phyloP scores from a whole-genome alignment of 1,140 invertebrate genomes.

The Agrilus planipennis region DNA sequence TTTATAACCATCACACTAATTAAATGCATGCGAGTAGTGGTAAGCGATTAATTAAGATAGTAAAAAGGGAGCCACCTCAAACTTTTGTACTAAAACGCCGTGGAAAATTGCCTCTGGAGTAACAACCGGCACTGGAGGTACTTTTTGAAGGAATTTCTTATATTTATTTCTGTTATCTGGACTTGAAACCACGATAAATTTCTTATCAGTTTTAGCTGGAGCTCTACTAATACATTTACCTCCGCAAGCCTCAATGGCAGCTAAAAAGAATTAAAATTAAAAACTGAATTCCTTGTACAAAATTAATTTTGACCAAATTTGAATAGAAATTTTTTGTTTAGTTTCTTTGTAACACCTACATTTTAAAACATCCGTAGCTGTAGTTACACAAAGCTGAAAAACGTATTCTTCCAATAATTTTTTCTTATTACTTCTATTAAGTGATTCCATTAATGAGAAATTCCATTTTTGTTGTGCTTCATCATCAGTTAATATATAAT shows the following conservation, averaged over 20 bases:
- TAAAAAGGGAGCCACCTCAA: no score
- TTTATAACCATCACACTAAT: no score
- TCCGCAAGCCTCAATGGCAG: slow-evolving; percentile 26
- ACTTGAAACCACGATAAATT: slow-evolving; percentile 22
- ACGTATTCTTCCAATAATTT: slow-evolving; percentile 24
- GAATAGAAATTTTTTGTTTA: slow-evolving; percentile 2
- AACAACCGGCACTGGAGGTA: slow-evolving; percentile 31
- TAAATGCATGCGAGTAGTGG: no score
- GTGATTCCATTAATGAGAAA: slow-evolving; percentile 34
- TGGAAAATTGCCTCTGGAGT: slow-evolving; percentile 37
- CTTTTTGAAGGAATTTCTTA: slow-evolving; percentile 21
- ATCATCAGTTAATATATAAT: slow-evolving; percentile 36
- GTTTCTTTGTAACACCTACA: slow-evolving; percentile 14
- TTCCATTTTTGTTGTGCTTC: slow-evolving; percentile 35
- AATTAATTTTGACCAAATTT: slow-evolving; percentile 5
- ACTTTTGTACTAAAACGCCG: slow-evolving; percentile 36
- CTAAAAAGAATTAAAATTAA: slow-evolving; percentile 12
- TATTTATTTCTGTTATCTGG: slow-evolving; percentile 24
- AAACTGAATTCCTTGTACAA: slow-evolving; percentile 8
- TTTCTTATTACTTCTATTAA: slow-evolving; percentile 19
- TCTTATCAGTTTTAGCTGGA: slow-evolving; percentile 12
- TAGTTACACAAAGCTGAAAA: slow-evolving; percentile 19
- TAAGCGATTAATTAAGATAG: no score
- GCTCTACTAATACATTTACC: slow-evolving; percentile 23
- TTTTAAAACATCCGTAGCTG: slow-evolving; percentile 26